Evolutionary conservation across 2,113 vertebrate genomes (phyloP), one percentile per base, ranked within the genome.

Genomic region (Channa argus): DNA sequence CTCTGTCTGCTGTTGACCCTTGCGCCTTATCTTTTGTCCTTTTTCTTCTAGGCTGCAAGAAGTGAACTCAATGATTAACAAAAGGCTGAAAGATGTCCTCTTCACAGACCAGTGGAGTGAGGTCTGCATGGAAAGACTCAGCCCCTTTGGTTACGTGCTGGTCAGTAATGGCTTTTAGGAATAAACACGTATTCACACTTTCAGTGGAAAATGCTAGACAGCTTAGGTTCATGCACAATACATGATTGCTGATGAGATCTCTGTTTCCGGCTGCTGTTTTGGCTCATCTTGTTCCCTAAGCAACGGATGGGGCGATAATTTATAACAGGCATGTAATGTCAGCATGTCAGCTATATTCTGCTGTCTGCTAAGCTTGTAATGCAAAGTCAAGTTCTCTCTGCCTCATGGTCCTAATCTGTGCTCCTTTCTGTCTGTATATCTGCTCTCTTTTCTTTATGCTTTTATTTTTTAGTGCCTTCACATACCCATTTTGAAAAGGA

Each of bases 81-180:
- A 97, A 88, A 91, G 97, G 39, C 94, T 99, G 86, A 99, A 99
- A 92, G 98, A 99, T 33, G 97, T 95, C 51, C 95, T 99, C 56
- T 99, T 99, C 93, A 97, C 96, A 5, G 98, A 99, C 92, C 97
- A 98, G 90, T 99, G 98, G 98, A 99, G 96, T 0, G 97, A 99
- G 63, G 95, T 97, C 60, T 99, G 97, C 91, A 99, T 99, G 97
- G 97, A 99, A 60, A 94, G 96, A 0, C 92, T 99, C 85, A 96
- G 96, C 62, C 96, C 95, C 58, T 98, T 97, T 84, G 96, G 97
- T 89, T 98, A 99, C 2, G 94, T 99, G 80, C 94, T 98, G 97
- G 98, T 99, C 93, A 96, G 92, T 92, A 53, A 83, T 71, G 71
- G 37, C 56, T 80, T 89, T 62, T 65, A 36, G 68, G 68, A 71